Evolutionary conservation across 1,140 invertebrate genomes (phyloP).

Genomic region (Bombus superbus): DNA sequence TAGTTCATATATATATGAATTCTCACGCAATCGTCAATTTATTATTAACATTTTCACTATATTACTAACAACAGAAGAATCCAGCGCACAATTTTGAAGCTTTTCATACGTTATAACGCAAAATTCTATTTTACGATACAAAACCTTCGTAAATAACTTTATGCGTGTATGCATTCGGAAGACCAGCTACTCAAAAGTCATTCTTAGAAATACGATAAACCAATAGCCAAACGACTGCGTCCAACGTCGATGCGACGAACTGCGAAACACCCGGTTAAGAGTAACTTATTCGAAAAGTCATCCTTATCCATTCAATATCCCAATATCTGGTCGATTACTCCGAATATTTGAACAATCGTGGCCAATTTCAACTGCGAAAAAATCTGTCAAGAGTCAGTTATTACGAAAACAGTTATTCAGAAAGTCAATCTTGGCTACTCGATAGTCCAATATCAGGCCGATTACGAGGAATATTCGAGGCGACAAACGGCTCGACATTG

Average conservation of each 20-base stretch:
- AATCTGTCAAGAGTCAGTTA: neutral
- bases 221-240: neutral
- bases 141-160: no score
- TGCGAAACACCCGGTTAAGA: neutral
- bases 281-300: neutral
- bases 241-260: neutral
- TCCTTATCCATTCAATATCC: neutral
- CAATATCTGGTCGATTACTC: neutral
- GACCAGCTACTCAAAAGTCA: neutral
- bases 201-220: neutral
- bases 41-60: no score
- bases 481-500: neutral
- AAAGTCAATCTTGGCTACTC: neutral
- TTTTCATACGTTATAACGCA: no score
- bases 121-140: no score
- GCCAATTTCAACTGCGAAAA: neutral
- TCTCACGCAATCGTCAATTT: no score
- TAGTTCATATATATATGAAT: no score
- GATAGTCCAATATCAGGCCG: conserved; percentile 12
- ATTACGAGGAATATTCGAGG: neutral
- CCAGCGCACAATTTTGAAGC: no score
- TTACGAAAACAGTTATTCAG: conserved; percentile 13
- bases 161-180: no score
- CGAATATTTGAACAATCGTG: neutral
- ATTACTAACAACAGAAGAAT: no score